Percentiles rank a stretch among this genome's conserved stretches.
phyloP scores from a whole-genome alignment of 2,113 vertebrate genomes.

The Helogale parvula region DNA sequence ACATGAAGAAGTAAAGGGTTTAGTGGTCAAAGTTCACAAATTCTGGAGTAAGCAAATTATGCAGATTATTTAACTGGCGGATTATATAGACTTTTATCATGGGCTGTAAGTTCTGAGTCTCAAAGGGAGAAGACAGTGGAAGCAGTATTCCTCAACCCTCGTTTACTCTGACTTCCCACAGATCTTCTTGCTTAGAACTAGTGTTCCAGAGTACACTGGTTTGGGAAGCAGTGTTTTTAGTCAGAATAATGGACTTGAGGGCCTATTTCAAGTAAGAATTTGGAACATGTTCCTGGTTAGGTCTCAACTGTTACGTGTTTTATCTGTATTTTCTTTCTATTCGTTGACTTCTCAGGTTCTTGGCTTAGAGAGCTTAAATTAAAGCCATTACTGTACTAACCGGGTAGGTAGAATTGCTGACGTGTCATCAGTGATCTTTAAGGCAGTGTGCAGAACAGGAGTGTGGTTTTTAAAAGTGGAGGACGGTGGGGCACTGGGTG shows the following conservation, averaged over 20 bases:
- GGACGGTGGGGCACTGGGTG: neutral
- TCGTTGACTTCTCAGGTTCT: neutral
- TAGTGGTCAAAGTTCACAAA: slow-evolving; percentile 32
- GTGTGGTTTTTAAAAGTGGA: neutral
- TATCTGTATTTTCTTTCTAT: neutral
- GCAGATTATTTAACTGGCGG: neutral
- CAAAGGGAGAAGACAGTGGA: neutral
- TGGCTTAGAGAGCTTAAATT: neutral
- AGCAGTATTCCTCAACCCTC: neutral
- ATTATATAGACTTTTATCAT: neutral
- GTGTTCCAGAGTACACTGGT: neutral
- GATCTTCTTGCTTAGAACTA: neutral
- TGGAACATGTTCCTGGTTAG: neutral
- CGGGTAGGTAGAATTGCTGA: neutral
- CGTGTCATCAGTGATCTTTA: neutral
- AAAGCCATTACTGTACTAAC: neutral
- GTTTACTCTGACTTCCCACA: neutral
- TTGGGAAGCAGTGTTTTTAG: neutral
- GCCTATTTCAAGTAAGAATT: neutral
- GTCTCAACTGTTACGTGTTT: neutral
- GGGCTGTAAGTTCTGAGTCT: neutral
- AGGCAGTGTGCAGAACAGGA: neutral
- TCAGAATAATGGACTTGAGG: neutral
- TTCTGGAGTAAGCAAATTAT: neutral
- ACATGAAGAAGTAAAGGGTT: neutral